A percentile compares a stretch with the other conserved stretches of the same genome.
These are phyloP conservation scores for Sinocyclocheilus anshuiensis DNA, from an alignment of 2,113 vertebrate species.

Conservation along the genomic window DNA sequence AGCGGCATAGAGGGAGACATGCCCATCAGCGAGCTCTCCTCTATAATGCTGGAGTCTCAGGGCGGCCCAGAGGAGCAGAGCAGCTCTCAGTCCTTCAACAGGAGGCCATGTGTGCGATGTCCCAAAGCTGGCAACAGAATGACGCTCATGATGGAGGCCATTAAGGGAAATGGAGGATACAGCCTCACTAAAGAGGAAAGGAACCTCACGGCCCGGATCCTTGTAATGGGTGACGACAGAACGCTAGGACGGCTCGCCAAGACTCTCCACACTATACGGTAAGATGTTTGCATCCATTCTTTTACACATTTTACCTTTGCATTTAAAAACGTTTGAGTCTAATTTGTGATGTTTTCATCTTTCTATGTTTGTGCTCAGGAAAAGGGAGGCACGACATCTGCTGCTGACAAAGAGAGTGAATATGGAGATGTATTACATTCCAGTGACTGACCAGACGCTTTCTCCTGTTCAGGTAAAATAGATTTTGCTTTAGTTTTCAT, in stretches of 20 bases:
- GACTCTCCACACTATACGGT: slow-evolving; percentile 81
- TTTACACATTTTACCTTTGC: neutral
- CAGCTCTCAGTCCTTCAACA: slow-evolving; percentile 59
- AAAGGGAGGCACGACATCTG: slow-evolving; percentile 76
- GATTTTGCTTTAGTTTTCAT: neutral
- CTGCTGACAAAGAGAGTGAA: slow-evolving; percentile 80
- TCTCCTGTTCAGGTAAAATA: slow-evolving; percentile 55
- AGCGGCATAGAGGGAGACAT: slow-evolving; percentile 81
- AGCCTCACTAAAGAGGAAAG: slow-evolving; percentile 60
- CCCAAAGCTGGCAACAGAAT: slow-evolving; percentile 60
- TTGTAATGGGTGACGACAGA: slow-evolving; percentile 84
- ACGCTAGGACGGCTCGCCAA: slow-evolving; percentile 81
- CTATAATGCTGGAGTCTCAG: neutral
- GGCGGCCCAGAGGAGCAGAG: slow-evolving; percentile 49
- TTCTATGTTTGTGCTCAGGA: slow-evolving; percentile 66
- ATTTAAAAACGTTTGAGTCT: neutral
- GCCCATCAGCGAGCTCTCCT: slow-evolving; percentile 53
- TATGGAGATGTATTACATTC: slow-evolving; percentile 85
- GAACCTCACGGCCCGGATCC: slow-evolving; percentile 78
- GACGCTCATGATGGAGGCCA: slow-evolving; percentile 68
- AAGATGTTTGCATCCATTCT: slow-evolving; percentile 19
- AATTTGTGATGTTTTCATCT: neutral
- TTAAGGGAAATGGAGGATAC: slow-evolving; percentile 19
- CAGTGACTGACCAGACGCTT: slow-evolving; percentile 61
- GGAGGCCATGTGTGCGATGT: slow-evolving; percentile 76